Evolutionary conservation across 2,888 invertebrate species (phyloP).

Genomic region (Monoplex corrugatus): DNA sequence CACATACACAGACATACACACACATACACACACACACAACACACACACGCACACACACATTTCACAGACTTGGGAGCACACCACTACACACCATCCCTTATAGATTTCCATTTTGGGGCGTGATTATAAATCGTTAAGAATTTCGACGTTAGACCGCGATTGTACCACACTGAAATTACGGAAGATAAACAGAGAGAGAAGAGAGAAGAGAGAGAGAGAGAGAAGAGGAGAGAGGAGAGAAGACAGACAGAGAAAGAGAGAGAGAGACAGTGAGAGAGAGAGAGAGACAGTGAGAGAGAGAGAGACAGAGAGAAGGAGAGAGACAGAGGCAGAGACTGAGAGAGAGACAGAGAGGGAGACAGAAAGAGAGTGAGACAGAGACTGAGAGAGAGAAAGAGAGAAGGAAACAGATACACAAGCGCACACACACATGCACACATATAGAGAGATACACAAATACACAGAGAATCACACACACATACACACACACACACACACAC

Average conservation of each 20-base stretch:
- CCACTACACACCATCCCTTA: too few relatives aligned
- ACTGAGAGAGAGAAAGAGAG: not conserved
- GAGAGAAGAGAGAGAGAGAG: not conserved
- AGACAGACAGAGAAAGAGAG: constrained; percentile 5
- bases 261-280: not conserved
- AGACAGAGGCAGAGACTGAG: too few relatives aligned
- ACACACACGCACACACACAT: too few relatives aligned
- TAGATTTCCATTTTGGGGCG: too few relatives aligned
- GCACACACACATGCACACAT: not conserved
- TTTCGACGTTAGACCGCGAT: too few relatives aligned
- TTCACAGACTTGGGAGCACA: too few relatives aligned
- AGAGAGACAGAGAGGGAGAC: not conserved
- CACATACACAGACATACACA: too few relatives aligned
- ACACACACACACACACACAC: not conserved
- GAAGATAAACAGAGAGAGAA: too few relatives aligned
- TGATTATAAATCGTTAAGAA: too few relatives aligned
- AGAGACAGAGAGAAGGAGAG: too few relatives aligned
- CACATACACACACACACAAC: too few relatives aligned
- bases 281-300: not conserved
- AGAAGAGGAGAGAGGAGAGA: not conserved
- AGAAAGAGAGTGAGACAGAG: not conserved
- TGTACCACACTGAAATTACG: too few relatives aligned
- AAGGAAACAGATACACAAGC: not conserved
- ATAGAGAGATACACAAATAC: not conserved
- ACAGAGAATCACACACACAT: not conserved